A percentile compares a stretch with the other conserved stretches of the same genome.
Conservation (phyloP, 1,140 invertebrate genomes). For the Belonocnema kinseyi region DNA sequence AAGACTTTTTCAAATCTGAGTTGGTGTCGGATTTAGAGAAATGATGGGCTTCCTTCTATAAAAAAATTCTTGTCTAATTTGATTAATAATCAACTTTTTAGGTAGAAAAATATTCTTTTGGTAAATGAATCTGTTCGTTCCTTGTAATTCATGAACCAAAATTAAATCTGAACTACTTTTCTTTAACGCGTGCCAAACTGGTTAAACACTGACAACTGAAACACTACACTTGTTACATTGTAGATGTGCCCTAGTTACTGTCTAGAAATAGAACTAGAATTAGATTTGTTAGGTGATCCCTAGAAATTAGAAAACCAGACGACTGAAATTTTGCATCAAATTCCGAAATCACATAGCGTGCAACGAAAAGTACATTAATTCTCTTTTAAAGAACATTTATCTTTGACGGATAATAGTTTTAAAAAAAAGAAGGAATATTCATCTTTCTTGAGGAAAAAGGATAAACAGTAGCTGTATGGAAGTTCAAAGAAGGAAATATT, state of each 20-base stretch:
- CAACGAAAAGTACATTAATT: background rate
- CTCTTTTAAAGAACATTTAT: background rate
- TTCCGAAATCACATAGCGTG: background rate
- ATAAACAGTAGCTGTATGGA: background rate
- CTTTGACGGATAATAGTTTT: background rate
- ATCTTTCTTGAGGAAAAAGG: background rate
- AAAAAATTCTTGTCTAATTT: no score
- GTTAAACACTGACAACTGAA: background rate
- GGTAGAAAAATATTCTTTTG: no score
- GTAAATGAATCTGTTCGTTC: no score
- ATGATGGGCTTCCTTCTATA: no score
- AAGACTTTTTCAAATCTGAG: no score
- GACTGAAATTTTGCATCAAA: background rate
- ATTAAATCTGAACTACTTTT: background rate
- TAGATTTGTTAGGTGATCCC: constrained; percentile 8
- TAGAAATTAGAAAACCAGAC: constrained; percentile 5
- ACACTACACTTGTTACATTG: constrained; percentile 8
- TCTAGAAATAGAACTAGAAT: constrained; percentile 8
- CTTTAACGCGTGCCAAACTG: background rate
- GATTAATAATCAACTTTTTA: no score
- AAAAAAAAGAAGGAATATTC: background rate
- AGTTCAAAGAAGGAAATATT: background rate
- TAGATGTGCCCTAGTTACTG: constrained; percentile 18
- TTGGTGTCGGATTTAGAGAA: no score
- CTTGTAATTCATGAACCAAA: background rate